A percentile compares a stretch with the other conserved stretches of the same genome.
phyloP scores from a whole-genome alignment of 2,888 invertebrate species.

The Ichneumoninae sp. region DNA sequence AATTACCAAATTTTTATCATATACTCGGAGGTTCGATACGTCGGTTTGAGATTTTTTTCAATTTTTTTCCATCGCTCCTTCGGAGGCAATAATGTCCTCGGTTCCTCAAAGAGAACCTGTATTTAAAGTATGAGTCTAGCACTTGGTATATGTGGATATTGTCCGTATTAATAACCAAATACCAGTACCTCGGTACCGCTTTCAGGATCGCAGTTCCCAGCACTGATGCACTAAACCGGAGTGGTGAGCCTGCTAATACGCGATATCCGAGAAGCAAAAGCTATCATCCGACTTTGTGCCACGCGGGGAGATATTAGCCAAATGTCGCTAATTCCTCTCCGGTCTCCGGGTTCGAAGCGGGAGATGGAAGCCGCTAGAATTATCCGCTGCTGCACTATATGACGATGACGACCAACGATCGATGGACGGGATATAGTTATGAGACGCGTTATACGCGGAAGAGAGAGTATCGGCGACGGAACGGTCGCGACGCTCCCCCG shows the following conservation, averaged over 20 bases:
- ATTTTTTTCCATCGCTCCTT: no score
- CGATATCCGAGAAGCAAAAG: conserved; percentile 17
- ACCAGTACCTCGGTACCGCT: conserved; percentile 1
- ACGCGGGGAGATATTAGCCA: conserved; percentile 3
- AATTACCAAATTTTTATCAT: no score
- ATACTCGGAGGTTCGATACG: no score
- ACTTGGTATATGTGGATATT: background rate
- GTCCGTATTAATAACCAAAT: background rate
- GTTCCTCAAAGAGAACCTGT: no score
- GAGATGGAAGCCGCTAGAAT: conserved; percentile 21
- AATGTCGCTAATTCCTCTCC: conserved; percentile 2
- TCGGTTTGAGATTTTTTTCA: no score
- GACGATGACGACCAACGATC: conserved; percentile 27
- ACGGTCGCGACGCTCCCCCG: conserved; percentile 1
- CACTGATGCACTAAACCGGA: conserved; percentile 30
- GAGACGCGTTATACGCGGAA: background rate
- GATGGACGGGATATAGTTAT: conserved; percentile 15
- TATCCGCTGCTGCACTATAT: conserved; percentile 1
- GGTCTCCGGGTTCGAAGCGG: background rate
- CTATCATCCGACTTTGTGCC: conserved; percentile 17
- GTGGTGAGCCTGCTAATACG: conserved; percentile 20
- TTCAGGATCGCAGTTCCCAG: background rate
- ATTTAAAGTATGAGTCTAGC: background rate
- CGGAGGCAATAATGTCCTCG: no score
- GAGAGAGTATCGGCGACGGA: background rate